Evolutionary conservation across 2,797 vertebrate genomes (phyloP).

Genomic region (Poeciliopsis turneri): DNA sequence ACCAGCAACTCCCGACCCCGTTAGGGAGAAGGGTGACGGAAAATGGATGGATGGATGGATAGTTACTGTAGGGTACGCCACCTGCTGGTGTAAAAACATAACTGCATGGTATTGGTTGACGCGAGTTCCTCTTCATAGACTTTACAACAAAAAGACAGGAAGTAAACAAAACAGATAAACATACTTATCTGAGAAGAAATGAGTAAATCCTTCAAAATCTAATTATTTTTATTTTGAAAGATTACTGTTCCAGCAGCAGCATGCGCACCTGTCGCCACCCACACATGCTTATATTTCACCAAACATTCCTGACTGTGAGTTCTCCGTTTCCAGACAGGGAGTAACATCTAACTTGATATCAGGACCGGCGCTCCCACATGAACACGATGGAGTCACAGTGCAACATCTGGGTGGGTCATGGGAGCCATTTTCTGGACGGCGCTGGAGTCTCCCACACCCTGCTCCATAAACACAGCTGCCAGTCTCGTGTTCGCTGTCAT

Average conservation of each 20-base stretch:
- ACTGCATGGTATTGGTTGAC: not conserved
- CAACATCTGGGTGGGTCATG: conserved; percentile 65
- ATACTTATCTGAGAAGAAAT: not conserved
- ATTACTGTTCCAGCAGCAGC: not conserved
- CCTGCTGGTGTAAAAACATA: not conserved
- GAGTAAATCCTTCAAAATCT: not conserved
- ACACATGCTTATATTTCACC: conserved; percentile 18
- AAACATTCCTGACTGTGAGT: conserved; percentile 33
- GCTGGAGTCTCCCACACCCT: conserved; percentile 59
- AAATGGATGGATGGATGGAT: too few relatives aligned
- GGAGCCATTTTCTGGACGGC: conserved; percentile 52
- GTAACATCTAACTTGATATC: conserved; percentile 58
- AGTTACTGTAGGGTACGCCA: not conserved
- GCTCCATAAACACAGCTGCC: conserved; percentile 72
- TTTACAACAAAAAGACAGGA: not conserved
- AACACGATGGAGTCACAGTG: conserved; percentile 55
- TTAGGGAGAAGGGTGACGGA: too few relatives aligned
- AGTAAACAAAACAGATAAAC: not conserved
- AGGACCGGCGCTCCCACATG: conserved; percentile 48
- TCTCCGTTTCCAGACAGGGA: conserved; percentile 43
- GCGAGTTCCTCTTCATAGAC: not conserved
- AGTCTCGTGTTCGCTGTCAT: conserved; percentile 64
- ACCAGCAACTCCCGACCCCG: too few relatives aligned
- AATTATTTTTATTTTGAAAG: not conserved
- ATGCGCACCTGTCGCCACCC: not conserved